Evolutionary conservation across 2,113 vertebrate species (phyloP).

Genomic region (Odontophorus gujanensis): DNA sequence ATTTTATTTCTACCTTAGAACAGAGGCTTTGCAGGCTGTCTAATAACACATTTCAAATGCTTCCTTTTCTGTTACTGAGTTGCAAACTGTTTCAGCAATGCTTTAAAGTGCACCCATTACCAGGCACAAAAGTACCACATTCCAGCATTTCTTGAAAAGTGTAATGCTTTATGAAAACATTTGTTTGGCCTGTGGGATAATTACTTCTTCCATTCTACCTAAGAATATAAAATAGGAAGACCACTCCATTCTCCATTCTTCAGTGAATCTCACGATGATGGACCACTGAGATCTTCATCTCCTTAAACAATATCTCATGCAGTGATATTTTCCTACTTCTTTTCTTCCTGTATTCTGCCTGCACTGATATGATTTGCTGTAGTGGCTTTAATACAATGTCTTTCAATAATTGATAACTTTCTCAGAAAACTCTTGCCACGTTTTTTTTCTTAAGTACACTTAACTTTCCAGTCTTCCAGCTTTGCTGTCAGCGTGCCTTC

Average conservation of each 20-base stretch:
- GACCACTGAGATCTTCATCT: not conserved
- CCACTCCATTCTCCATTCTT: not conserved
- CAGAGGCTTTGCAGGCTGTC: not conserved
- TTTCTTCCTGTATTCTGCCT: not conserved
- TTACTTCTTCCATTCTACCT: not conserved
- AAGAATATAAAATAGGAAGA: not conserved
- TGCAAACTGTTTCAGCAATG: not conserved
- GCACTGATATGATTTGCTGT: not conserved
- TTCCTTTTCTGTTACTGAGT: not conserved
- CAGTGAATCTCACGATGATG: not conserved
- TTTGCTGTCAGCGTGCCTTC: not conserved
- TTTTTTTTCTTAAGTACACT: not conserved
- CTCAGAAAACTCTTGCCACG: not conserved
- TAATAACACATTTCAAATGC: not conserved
- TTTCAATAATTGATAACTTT: not conserved
- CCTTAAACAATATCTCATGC: not conserved
- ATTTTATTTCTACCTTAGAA: not conserved
- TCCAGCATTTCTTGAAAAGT: constrained; percentile 22
- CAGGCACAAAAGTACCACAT: not conserved
- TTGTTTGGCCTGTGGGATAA: not conserved
- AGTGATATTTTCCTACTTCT: not conserved
- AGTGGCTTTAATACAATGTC: not conserved
- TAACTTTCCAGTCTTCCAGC: not conserved
- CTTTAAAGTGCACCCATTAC: not conserved
- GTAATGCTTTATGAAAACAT: constrained; percentile 4